Base-by-base conservation (phyloP, 1,140 invertebrate species). In the Drosophila ogumai region DNA sequence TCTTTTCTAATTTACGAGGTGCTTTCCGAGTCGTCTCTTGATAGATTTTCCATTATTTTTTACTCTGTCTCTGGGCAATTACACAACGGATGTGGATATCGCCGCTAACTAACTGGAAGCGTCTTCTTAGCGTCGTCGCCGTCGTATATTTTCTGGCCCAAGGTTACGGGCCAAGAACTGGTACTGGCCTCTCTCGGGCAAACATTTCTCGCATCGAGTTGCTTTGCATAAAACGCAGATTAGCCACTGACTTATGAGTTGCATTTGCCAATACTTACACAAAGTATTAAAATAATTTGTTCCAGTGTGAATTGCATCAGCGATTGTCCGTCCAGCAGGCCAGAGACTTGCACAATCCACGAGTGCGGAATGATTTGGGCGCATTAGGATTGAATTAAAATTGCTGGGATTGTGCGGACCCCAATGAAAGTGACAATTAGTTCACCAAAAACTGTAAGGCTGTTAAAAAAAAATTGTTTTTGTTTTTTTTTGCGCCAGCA, bases 301-400 rank as follows among this genome's bases (percentile, higher is more conserved):
- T 58, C 19, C 69, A 72, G 69, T 73, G 67, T 50, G 66, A 56
- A 72, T 73, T 73, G 44, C 69, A 73, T 73, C 69, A 73, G 66
- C 32, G 52, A 22, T 38, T 55, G 52, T 25, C 31, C 19, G 5
- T 12, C 22, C 32, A 32, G 22, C 10, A 6, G 19, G 40, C 5
- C 10, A 7, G 19, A 36, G 2, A 55, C 85, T 87, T 87, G 64
- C 84, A 79, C 72, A 87, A 87, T 88, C 41, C 52, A 15, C 52
- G 2, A 22, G 52, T 38, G 34, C 52, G 52, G 38, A 74, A 61
- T 77, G 58, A 84, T 84, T 87, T 88, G 66, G 81, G 80, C 80
- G 80, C 82, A 84, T 87, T 87, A 88, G 79, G 79, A 82, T 87
- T 88, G 84, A 78, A 88, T 88, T 88, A 88, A 88, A 80, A 88